A percentile compares a stretch with the other conserved stretches of the same genome.
phyloP scores from a whole-genome alignment of 2,888 invertebrate species.

The Caenorhabditis virilis region DNA sequence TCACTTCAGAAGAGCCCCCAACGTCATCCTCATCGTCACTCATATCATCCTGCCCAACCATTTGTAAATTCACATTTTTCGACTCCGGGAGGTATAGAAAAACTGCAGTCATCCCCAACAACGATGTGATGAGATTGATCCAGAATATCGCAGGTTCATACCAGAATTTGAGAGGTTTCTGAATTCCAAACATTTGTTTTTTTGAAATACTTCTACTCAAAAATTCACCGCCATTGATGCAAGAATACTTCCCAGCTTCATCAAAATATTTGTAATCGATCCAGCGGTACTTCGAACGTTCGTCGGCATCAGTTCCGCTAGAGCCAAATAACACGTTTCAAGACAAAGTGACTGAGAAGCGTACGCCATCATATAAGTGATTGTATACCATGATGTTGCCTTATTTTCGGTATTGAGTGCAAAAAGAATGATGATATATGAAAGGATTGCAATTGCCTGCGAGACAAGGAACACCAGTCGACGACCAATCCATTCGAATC shows the following conservation, averaged over 20 bases:
- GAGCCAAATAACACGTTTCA: conserved; percentile 25
- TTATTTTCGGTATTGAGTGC: conserved; percentile 14
- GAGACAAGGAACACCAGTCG: conserved; percentile 25
- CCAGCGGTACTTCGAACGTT: conserved; percentile 28
- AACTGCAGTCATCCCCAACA: conserved; percentile 20
- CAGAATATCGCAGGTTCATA: conserved; percentile 30
- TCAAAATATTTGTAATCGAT: conserved; percentile 20
- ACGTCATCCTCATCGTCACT: conserved; percentile 3
- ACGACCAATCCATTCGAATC: conserved; percentile 19
- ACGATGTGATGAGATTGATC: conserved; percentile 18
- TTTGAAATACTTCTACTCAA: neutral
- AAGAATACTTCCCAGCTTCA: conserved; percentile 25
- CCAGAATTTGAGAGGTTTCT: conserved; percentile 20
- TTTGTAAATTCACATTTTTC: conserved; percentile 18
- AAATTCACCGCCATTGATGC: conserved; percentile 20
- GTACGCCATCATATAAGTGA: conserved; percentile 23
- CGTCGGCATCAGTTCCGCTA: conserved; percentile 37
- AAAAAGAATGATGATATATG: conserved; percentile 17
- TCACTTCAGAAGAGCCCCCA: too few relatives aligned
- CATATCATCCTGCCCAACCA: conserved; percentile 21
- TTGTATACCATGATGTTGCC: conserved; percentile 6
- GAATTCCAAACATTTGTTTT: conserved; percentile 1
- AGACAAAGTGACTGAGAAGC: conserved; percentile 30
- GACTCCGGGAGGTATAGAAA: conserved; percentile 16
- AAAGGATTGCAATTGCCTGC: conserved; percentile 22